phyloP scores from a whole-genome alignment of 2,888 invertebrate species.

The Catocala fraxini region DNA sequence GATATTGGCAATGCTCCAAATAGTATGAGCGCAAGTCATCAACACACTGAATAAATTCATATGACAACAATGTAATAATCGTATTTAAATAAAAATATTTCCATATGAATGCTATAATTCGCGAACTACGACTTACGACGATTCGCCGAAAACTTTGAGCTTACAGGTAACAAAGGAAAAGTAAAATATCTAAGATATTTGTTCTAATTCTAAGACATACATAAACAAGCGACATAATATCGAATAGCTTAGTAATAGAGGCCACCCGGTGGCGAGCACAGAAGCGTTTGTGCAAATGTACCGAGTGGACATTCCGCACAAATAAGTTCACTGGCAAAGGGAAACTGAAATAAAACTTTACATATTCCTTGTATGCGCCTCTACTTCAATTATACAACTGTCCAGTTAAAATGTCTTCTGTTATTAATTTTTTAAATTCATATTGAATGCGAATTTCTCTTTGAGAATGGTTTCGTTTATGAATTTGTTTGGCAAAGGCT shows the following conservation, averaged over 20 bases:
- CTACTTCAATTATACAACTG: slow-evolving; percentile 63
- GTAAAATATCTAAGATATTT: too few species aligned
- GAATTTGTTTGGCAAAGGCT: slow-evolving; percentile 17
- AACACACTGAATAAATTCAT: slow-evolving; percentile 5
- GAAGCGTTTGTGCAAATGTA: slow-evolving; percentile 50
- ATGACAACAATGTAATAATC: slow-evolving; percentile 4
- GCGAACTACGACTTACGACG: too few species aligned
- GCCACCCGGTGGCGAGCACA: slow-evolving; percentile 35
- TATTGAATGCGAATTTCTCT: slow-evolving; percentile 16
- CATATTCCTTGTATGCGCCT: slow-evolving; percentile 57
- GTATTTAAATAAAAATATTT: neutral
- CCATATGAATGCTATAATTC: neutral
- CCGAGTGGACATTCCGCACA: slow-evolving; percentile 62
- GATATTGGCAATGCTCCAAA: slow-evolving; percentile 3
- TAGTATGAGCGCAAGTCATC: neutral
- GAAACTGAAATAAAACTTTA: slow-evolving; percentile 66
- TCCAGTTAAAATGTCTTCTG: slow-evolving; percentile 28
- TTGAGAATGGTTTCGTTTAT: slow-evolving; percentile 16
- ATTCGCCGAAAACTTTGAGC: too few species aligned
- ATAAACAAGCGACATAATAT: slow-evolving; percentile 33
- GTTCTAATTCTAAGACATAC: slow-evolving; percentile 1
- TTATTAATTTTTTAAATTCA: slow-evolving; percentile 61
- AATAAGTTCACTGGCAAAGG: slow-evolving; percentile 62
- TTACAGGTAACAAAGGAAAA: too few species aligned
- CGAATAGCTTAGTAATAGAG: slow-evolving; percentile 41